Evolutionary conservation across 2,797 vertebrate species (phyloP), one percentile per base, ranked within the genome.

Genomic region (Hyperoplus lanceolatus): DNA sequence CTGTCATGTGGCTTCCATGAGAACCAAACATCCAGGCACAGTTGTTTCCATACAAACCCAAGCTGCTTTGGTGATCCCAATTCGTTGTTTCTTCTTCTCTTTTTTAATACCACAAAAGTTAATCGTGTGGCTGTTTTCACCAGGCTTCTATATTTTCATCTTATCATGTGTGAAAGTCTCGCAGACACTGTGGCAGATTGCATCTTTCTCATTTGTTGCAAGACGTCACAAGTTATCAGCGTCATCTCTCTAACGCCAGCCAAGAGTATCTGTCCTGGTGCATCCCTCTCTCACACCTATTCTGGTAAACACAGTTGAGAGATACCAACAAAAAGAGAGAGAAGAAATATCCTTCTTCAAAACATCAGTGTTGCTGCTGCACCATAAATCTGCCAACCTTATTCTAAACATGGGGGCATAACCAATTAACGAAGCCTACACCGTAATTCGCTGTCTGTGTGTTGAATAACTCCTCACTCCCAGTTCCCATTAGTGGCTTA

Each of bases 1-100:
- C 85, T 93, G 90, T 94, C 89, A 93, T 95, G 95, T 95, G 93
- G 93, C 91, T 93, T 91, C 81, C 88, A 91, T 90, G 87, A 91
- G 90, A 92, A 93, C 87, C 91, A 90, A 93, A 90, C 89, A 87
- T 89, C 63, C 89, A 93, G 88, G 87, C 90, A 68, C 92, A 94
- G 92, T 93, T 92, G 92, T 93, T 93, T 93, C 93, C 92, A 94
- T 93, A 85, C 89, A 87, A 93, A 94, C 92, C 88, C 89, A 68
- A 92, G 82, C 85, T 63, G 78, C 90, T 92, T 85, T 89, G 89
- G 90, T 90, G 89, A 93, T 89, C 89, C 54, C 2, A 78, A 65
- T 59, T 74, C 72, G 61, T 80, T 65, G 69, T 70, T 68, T 62
- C 54, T 14, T 42, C 14, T 21, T 29, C 42, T 75, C 7, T 71